Percentiles rank a stretch among this genome's conserved stretches.
Evolutionary conservation across 1,140 invertebrate genomes (phyloP).

Genomic region (Trachelipus rathkii): DNA sequence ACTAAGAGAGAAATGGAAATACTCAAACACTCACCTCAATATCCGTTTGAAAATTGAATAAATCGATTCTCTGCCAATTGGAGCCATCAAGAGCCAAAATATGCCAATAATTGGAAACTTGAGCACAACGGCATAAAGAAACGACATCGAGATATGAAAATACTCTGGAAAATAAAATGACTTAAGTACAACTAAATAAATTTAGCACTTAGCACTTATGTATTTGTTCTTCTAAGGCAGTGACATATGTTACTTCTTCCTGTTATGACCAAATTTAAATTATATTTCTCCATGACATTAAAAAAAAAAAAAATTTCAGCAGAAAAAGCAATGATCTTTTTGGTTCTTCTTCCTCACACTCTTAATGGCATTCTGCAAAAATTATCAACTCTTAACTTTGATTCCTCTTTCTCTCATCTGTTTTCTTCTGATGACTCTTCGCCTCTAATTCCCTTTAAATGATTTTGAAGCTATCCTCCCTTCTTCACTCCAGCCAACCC

Average conservation of each 20-base stretch:
- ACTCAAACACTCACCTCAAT: constrained; percentile 69
- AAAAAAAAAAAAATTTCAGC: too few species aligned
- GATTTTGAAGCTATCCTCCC: too few species aligned
- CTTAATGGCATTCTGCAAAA: too few species aligned
- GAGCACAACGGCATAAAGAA: constrained; percentile 94
- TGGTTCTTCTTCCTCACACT: too few species aligned
- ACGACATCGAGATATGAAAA: constrained; percentile 98
- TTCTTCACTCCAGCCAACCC: too few species aligned
- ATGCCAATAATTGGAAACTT: constrained; percentile 95
- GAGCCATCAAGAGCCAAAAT: constrained; percentile 94
- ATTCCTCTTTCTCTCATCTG: too few species aligned
- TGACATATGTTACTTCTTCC: neutral
- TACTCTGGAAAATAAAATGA: constrained; percentile 62
- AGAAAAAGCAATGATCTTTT: neutral
- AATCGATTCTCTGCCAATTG: constrained; percentile 97
- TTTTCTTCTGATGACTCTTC: too few species aligned
- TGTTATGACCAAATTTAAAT: too few species aligned
- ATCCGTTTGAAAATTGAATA: constrained; percentile 97
- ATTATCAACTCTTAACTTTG: too few species aligned
- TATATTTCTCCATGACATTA: too few species aligned
- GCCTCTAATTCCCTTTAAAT: too few species aligned
- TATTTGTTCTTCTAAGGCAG: neutral
- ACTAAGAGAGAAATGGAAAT: too few species aligned
- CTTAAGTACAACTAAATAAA: neutral
- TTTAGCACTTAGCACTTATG: neutral